phyloP scores from a whole-genome alignment of 2,113 vertebrate genomes.

The Mesitornis unicolor region DNA sequence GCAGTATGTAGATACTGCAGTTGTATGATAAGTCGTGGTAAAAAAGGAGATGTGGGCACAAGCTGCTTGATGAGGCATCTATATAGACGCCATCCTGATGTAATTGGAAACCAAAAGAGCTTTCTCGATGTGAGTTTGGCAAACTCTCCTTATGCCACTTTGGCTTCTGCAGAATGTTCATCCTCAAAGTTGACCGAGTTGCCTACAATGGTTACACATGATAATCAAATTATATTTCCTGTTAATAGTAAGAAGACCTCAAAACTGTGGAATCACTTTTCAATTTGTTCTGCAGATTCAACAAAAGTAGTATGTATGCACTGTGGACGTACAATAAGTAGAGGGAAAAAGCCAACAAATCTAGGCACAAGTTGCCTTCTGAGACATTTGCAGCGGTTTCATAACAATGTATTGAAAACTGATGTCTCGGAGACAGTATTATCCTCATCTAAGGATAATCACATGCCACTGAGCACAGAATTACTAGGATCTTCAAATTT shows the following conservation, averaged over 20 bases:
- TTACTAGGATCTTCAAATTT: constrained; percentile 75
- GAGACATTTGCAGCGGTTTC: constrained; percentile 93
- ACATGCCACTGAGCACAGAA: constrained; percentile 73
- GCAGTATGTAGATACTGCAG: constrained; percentile 91
- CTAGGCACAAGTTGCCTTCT: constrained; percentile 94
- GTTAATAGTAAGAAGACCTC: constrained; percentile 95
- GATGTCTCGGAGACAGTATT: constrained; percentile 79
- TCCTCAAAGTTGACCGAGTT: constrained; percentile 76
- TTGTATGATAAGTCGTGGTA: constrained; percentile 91
- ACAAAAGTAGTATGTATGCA: constrained; percentile 96
- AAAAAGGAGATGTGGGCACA: constrained; percentile 91
- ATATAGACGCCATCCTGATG: constrained; percentile 86
- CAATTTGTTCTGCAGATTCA: constrained; percentile 89
- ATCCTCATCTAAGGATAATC: constrained; percentile 72
- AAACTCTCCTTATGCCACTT: constrained; percentile 78
- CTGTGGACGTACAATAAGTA: constrained; percentile 95
- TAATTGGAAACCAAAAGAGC: constrained; percentile 86
- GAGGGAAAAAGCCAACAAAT: constrained; percentile 96
- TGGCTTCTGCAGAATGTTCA: constrained; percentile 78
- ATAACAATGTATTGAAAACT: constrained; percentile 86
- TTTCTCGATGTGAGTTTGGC: constrained; percentile 71
- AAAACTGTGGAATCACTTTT: constrained; percentile 98
- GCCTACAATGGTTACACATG: constrained; percentile 66
- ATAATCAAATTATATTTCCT: constrained; percentile 77
- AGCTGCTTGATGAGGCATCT: constrained; percentile 95